phyloP scores from a whole-genome alignment of 2,113 vertebrate genomes.

The Rostratula benghalensis region DNA sequence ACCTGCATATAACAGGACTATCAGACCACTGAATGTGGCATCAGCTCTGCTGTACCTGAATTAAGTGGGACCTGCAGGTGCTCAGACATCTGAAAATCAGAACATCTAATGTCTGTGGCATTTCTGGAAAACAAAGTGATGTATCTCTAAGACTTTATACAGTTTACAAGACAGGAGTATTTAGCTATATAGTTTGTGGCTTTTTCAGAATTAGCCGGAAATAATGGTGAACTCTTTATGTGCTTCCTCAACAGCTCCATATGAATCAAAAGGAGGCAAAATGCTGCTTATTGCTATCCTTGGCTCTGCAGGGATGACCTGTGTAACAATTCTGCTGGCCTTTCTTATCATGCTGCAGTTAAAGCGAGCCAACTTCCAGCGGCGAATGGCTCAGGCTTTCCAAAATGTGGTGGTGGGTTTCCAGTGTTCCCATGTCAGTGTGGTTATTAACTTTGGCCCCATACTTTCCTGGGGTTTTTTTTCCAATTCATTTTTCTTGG shows the following conservation, averaged over 20 bases:
- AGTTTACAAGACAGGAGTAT: not conserved
- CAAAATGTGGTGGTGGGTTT: conserved; percentile 81
- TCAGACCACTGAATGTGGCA: not conserved
- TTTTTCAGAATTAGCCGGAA: not conserved
- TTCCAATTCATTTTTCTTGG: not conserved
- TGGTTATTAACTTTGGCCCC: not conserved
- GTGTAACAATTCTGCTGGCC: conserved; percentile 85
- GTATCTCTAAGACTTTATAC: not conserved
- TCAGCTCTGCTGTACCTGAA: not conserved
- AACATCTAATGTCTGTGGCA: not conserved
- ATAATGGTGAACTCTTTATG: not conserved
- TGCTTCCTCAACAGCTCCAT: conserved; percentile 47
- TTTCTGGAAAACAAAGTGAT: not conserved
- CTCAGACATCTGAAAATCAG: not conserved
- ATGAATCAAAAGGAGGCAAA: conserved; percentile 76
- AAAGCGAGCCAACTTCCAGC: conserved; percentile 83
- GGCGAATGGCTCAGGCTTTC: conserved; percentile 86
- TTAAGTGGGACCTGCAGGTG: not conserved
- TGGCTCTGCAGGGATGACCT: conserved; percentile 90
- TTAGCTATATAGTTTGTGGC: not conserved
- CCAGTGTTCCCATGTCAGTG: not conserved
- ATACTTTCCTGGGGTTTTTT: not conserved
- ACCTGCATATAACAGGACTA: not conserved
- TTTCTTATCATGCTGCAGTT: conserved; percentile 88
- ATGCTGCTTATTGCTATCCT: conserved; percentile 90